A percentile compares a stretch with the other conserved stretches of the same genome.
Evolutionary conservation across 2,797 vertebrate species (phyloP).

Genomic region (Perodicticus potto): DNA sequence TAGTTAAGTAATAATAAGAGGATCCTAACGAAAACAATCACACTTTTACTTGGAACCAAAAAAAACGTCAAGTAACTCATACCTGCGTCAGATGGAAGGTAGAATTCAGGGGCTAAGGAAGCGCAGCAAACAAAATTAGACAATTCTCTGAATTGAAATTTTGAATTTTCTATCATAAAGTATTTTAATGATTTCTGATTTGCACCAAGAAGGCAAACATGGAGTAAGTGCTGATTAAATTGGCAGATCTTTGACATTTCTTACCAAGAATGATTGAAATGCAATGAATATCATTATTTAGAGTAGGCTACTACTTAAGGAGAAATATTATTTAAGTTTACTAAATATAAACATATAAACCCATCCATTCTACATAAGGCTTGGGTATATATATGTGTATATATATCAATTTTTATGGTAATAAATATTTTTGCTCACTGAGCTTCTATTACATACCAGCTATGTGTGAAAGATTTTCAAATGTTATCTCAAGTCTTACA

Average conservation of each 20-base stretch:
- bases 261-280: neutral
- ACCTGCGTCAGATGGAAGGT: neutral
- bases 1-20: neutral
- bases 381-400: too few species aligned
- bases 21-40: conserved; percentile 34
- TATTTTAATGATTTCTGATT: conserved; percentile 35
- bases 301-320: neutral
- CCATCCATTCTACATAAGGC: neutral
- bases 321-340: neutral
- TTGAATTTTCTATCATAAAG: neutral
- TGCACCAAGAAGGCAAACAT: neutral
- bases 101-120: neutral
- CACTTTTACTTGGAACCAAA: conserved; percentile 43
- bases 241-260: neutral
- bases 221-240: neutral
- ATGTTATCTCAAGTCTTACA: neutral
- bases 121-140: neutral
- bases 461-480: neutral
- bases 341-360: neutral
- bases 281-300: neutral
- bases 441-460: neutral
- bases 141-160: neutral
- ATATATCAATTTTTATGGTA: neutral
- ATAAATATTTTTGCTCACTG: neutral
- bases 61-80: conserved; percentile 51